Evolutionary conservation across 2,888 invertebrate species (phyloP).

Genomic region (Resseliella maxima): DNA sequence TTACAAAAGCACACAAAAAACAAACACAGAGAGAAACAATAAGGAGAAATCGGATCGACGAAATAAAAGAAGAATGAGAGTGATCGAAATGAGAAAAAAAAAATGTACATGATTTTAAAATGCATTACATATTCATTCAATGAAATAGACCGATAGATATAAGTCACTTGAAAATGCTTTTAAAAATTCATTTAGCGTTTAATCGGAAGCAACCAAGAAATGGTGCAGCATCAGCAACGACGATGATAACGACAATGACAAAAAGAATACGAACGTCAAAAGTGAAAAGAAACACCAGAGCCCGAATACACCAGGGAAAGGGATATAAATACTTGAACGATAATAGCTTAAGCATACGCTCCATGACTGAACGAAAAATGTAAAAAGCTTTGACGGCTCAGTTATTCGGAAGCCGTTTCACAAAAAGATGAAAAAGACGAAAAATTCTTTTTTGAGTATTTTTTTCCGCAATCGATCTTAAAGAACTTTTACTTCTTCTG

Average conservation of each 20-base stretch:
- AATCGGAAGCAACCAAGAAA: constrained; percentile 10
- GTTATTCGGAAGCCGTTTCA: neutral
- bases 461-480: constrained; percentile 23
- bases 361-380: neutral
- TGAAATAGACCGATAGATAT: constrained; percentile 27
- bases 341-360: constrained; percentile 9
- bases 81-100: neutral
- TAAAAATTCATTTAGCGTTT: constrained; percentile 48
- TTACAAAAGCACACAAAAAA: neutral
- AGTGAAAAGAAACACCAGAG: neutral
- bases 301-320: neutral
- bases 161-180: constrained; percentile 44
- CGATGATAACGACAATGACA: neutral
- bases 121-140: constrained; percentile 39
- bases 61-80: neutral
- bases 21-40: too few species aligned
- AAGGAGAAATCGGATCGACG: too few species aligned
- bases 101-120: constrained; percentile 41
- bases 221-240: neutral
- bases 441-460: neutral
- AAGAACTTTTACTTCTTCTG: constrained; percentile 7
- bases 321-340: constrained; percentile 21
- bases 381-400: neutral
- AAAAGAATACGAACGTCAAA: neutral
- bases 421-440: neutral